Evolutionary conservation across 1,140 invertebrate species (phyloP).

Genomic region (Proctacanthus coquilletti): DNA sequence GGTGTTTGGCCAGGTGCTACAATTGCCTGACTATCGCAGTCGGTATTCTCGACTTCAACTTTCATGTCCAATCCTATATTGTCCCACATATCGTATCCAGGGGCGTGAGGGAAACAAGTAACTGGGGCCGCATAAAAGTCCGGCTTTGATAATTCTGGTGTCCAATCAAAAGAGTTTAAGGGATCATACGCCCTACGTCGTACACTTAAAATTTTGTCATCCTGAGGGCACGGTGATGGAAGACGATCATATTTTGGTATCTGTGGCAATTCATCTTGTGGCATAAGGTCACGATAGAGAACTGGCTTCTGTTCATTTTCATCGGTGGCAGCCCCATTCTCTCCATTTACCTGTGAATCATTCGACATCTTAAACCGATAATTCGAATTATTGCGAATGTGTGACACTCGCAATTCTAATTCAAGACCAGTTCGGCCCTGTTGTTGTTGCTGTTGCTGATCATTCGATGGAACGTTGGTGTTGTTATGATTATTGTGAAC

Average conservation of each 20-base stretch:
- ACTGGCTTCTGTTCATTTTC: conserved; percentile 17
- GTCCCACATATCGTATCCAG: conserved; percentile 83
- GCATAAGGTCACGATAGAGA: conserved; percentile 29
- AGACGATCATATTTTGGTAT: conserved; percentile 28
- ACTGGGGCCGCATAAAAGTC: conserved; percentile 76
- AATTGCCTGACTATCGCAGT: conserved; percentile 53
- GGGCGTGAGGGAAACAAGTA: conserved; percentile 80
- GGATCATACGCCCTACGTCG: conserved; percentile 39
- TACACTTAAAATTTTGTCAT: conserved; percentile 33
- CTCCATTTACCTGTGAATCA: conserved; percentile 20
- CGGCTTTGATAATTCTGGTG: conserved; percentile 52
- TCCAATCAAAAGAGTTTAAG: conserved; percentile 68
- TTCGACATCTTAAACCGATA: conserved; percentile 29
- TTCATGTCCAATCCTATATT: conserved; percentile 89
- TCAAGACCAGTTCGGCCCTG: conserved; percentile 19
- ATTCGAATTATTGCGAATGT: conserved; percentile 27
- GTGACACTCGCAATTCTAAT: conserved; percentile 19
- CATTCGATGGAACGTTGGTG: conserved; percentile 1
- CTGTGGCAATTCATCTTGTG: conserved; percentile 33
- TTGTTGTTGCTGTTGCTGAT: conserved; percentile 12
- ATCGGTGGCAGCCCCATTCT: conserved; percentile 10
- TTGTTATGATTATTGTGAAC: conserved; percentile 7
- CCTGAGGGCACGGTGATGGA: conserved; percentile 23
- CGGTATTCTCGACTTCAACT: conserved; percentile 85
- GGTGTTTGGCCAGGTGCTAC: conserved; percentile 48